Conservation (phyloP, 2,797 vertebrate species). For the Fundulus diaphanus region DNA sequence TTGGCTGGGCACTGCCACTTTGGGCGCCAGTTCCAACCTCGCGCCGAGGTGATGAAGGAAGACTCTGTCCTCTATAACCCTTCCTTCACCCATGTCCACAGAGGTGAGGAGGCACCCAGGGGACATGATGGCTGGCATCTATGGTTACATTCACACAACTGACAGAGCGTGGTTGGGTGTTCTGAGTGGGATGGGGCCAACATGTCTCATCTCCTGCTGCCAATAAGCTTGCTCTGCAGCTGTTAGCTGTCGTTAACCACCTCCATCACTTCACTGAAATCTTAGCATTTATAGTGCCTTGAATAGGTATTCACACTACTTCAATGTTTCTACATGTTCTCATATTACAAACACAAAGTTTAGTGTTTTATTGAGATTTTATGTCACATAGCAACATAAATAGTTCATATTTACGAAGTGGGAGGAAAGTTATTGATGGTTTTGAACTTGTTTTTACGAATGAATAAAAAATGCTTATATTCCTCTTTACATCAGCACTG, state of each 20-base stretch:
- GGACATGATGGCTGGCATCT: slow-evolving; percentile 67
- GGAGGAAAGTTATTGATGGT: not conserved
- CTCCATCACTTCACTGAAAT: not conserved
- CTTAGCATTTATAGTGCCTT: not conserved
- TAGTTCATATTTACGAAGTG: not conserved
- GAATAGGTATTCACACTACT: not conserved
- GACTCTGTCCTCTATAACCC: slow-evolving; percentile 61
- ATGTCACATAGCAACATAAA: not conserved
- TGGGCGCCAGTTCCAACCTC: slow-evolving; percentile 63
- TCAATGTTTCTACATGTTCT: not conserved
- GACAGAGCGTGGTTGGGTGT: slow-evolving; percentile 54
- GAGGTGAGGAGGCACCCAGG: slow-evolving; percentile 70
- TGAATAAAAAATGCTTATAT: not conserved
- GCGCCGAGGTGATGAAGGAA: slow-evolving; percentile 72
- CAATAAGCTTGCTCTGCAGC: slow-evolving; percentile 42
- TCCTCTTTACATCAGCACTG: not conserved
- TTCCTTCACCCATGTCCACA: slow-evolving; percentile 50
- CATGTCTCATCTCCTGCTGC: slow-evolving; percentile 65
- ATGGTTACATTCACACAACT: slow-evolving; percentile 63
- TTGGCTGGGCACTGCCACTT: slow-evolving; percentile 51
- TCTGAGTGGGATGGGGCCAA: slow-evolving; percentile 64
- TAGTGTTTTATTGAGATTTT: not conserved
- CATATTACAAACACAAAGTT: not conserved
- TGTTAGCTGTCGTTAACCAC: slow-evolving; percentile 16
- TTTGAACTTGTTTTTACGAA: no score